These are phyloP conservation scores for Anastrepha obliqua DNA, from an alignment of 1,140 invertebrate species.

Conservation along the genomic window DNA sequence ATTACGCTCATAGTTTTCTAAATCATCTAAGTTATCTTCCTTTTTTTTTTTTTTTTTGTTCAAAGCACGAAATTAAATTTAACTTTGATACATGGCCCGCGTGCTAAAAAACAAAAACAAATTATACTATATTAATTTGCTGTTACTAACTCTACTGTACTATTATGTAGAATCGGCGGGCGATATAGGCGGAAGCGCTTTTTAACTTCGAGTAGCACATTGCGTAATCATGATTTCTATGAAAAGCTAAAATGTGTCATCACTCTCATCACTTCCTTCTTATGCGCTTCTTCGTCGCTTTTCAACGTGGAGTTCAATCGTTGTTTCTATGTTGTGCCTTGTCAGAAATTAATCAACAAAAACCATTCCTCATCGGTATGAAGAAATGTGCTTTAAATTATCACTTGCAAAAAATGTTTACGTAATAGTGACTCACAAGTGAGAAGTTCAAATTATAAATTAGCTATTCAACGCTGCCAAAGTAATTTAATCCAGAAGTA, in stretches of 20 bases:
- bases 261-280: slow-evolving; percentile 35
- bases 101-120: too few species aligned
- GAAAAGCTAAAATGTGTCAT: slow-evolving; percentile 44
- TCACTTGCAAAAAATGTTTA: background rate
- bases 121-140: too few species aligned
- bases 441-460: background rate
- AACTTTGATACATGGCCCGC: too few species aligned
- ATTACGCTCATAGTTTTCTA: too few species aligned
- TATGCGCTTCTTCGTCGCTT: slow-evolving; percentile 3
- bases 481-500: background rate
- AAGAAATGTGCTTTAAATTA: slow-evolving; percentile 31
- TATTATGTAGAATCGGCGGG: background rate
- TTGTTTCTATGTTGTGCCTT: background rate
- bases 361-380: background rate
- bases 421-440: slow-evolving; percentile 36
- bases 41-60: too few species aligned
- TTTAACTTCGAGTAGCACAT: slow-evolving; percentile 64
- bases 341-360: background rate
- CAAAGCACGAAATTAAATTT: too few species aligned
- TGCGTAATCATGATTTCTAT: slow-evolving; percentile 58
- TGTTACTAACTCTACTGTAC: slow-evolving; percentile 16
- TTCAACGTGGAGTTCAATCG: background rate
- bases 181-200: slow-evolving; percentile 1
- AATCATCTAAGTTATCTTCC: too few species aligned
- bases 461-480: too few species aligned